phyloP scores from a whole-genome alignment of 1,140 invertebrate species.

The Drosophila pseudoobscura region DNA sequence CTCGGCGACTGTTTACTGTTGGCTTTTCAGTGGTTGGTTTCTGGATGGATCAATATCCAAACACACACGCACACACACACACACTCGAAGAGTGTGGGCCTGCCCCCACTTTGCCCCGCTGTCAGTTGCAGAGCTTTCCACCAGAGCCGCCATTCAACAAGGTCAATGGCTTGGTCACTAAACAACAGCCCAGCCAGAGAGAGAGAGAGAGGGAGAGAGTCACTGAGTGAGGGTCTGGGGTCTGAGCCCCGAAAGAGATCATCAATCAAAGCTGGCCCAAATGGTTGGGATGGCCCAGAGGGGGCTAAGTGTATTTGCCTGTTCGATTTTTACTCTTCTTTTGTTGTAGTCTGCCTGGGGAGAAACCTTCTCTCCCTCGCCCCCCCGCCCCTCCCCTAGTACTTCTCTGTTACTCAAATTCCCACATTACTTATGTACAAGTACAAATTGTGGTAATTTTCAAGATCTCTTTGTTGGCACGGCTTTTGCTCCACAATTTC shows the following conservation, averaged over 20 bases:
- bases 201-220: background rate
- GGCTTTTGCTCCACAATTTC: conserved; percentile 70
- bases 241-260: conserved; percentile 56
- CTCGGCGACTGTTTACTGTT: conserved; percentile 10
- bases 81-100: conserved; percentile 21
- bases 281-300: conserved; percentile 23
- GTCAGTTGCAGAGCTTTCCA: conserved; percentile 29
- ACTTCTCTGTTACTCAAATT: conserved; percentile 44
- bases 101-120: conserved; percentile 2
- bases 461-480: conserved; percentile 76
- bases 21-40: conserved; percentile 49
- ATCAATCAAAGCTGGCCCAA: conserved; percentile 72
- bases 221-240: background rate
- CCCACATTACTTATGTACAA: conserved; percentile 82
- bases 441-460: conserved; percentile 82
- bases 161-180: conserved; percentile 70
- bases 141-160: conserved; percentile 54
- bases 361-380: background rate
- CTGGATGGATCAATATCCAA: too few species aligned
- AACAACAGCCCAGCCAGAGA: conserved; percentile 24
- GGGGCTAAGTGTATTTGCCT: conserved; percentile 74
- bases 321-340: conserved; percentile 61
- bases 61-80: too few species aligned
- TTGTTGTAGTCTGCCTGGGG: background rate
- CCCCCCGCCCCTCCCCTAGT: background rate